Evolutionary conservation across 2,888 invertebrate genomes (phyloP), one percentile per base, ranked within the genome.

Genomic region (Bombylius major): DNA sequence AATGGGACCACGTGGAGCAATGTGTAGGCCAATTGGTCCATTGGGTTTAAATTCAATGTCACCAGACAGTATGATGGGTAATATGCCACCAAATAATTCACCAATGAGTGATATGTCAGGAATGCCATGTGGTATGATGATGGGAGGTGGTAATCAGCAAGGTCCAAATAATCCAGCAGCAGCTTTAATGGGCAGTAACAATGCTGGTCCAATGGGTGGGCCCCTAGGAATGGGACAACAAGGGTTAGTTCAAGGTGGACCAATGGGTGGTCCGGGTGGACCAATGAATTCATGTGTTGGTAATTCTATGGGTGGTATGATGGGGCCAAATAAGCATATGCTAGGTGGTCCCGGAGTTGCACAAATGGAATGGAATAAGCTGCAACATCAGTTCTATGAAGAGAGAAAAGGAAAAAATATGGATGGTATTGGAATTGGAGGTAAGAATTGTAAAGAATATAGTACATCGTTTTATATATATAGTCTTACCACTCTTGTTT

Each of bases 311-410:
- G 49, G 23, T 23, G 23, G 23, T 23, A 63, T 61, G 53, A 61
- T 60, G 46, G 54, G 51, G 3, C 58, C 55, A 13, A 62, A 56
- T 32, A 58, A 59, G 49, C 62, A 62, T 44, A 62, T 64, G 57
- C 60, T 62, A 58, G 64, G 63, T 1, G 54, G 56, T 0, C 53
- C 56, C 6, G 68, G 68, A 45, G 75, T 80, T 61, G 82, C 83
- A 6, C 87, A 87, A 73, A 81, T 89, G 71, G 93, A 94, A 69
- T 94, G 94, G 94, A 87, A 89, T 66, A 91, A 93, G 72, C 75
- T 93, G 63, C 92, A 92, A 67, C 86, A 89, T 68, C 89, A 91
- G 71, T 90, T 87, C 75, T 86, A 85, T 66, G 90, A 91, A 65
- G 82, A 73, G 71, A 79, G 78, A 69, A 79, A 75, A 70, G 78